phyloP scores from a whole-genome alignment of 2,113 vertebrate species.

The Drymodes brunneopygia region DNA sequence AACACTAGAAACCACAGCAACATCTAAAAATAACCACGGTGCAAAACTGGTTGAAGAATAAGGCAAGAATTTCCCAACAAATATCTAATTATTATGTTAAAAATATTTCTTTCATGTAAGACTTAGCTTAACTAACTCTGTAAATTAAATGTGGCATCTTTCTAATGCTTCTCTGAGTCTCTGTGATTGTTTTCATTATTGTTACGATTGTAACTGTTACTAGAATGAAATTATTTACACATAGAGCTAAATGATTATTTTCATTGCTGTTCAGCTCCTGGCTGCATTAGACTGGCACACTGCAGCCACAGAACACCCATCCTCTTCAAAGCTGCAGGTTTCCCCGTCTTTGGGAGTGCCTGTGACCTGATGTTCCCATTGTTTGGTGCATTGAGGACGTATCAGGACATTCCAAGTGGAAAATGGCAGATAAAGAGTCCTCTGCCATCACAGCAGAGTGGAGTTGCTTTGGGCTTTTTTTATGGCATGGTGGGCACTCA shows the following conservation, averaged over 20 bases:
- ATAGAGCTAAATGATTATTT: constrained; percentile 53
- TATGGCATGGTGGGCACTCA: not conserved
- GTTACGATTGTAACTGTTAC: constrained; percentile 51
- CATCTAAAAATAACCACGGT: not conserved
- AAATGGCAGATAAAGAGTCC: not conserved
- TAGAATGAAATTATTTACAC: constrained; percentile 66
- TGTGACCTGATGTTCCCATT: not conserved
- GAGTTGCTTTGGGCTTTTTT: not conserved
- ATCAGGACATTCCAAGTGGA: not conserved
- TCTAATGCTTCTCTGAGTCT: constrained; percentile 45
- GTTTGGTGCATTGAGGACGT: not conserved
- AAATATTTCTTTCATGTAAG: constrained; percentile 52
- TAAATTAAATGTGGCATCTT: constrained; percentile 65
- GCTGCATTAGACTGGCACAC: not conserved
- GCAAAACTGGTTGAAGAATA: not conserved
- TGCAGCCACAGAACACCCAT: not conserved
- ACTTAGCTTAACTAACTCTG: constrained; percentile 64
- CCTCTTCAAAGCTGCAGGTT: not conserved
- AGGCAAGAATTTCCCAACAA: constrained; percentile 5
- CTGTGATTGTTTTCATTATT: constrained; percentile 66
- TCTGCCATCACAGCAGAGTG: not conserved
- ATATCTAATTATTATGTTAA: constrained; percentile 53
- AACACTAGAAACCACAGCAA: not conserved
- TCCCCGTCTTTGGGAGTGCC: not conserved
- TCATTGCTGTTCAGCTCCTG: constrained; percentile 49